Percentiles rank a stretch among this genome's conserved stretches.
Evolutionary conservation across 2,113 vertebrate species (phyloP).

Genomic region (Sorex fumeus): DNA sequence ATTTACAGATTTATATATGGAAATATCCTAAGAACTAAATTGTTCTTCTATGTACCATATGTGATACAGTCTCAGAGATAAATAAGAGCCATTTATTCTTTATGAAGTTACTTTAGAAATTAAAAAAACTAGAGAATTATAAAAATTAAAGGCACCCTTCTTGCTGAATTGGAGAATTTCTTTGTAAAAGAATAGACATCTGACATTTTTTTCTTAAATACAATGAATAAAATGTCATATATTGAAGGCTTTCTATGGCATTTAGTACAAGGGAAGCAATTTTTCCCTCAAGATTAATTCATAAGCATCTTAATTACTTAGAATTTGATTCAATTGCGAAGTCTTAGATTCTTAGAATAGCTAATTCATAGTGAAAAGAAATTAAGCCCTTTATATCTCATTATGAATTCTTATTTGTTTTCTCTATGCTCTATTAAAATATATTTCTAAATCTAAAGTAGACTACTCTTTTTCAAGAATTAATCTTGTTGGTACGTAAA

Average conservation of each 20-base stretch:
- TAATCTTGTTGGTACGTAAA: conserved; percentile 68
- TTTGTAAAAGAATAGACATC: conserved; percentile 46
- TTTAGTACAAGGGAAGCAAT: conserved; percentile 35
- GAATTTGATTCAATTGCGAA: conserved; percentile 65
- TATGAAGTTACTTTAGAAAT: conserved; percentile 35
- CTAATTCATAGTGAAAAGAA: conserved; percentile 69
- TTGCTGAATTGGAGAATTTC: conserved; percentile 12
- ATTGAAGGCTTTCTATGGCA: conserved; percentile 46
- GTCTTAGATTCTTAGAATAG: conserved; percentile 53
- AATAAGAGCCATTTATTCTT: neutral
- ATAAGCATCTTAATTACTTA: conserved; percentile 73
- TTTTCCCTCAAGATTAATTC: conserved; percentile 61
- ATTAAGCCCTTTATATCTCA: conserved; percentile 13
- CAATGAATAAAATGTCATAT: conserved; percentile 43
- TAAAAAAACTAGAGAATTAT: conserved; percentile 29
- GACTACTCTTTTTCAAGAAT: conserved; percentile 75
- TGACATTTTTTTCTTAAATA: conserved; percentile 43
- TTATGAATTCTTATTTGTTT: conserved; percentile 65
- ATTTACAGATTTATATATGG: conserved; percentile 39
- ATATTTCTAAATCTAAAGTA: too few relatives aligned
- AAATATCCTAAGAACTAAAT: neutral
- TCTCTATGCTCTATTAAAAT: conserved; percentile 67
- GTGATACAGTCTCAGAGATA: neutral
- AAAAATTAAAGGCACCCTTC: conserved; percentile 13
- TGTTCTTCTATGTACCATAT: neutral